Evolutionary conservation across 1,140 invertebrate species (phyloP), one percentile per base, ranked within the genome.

Genomic region (Steinernema khuongi): DNA sequence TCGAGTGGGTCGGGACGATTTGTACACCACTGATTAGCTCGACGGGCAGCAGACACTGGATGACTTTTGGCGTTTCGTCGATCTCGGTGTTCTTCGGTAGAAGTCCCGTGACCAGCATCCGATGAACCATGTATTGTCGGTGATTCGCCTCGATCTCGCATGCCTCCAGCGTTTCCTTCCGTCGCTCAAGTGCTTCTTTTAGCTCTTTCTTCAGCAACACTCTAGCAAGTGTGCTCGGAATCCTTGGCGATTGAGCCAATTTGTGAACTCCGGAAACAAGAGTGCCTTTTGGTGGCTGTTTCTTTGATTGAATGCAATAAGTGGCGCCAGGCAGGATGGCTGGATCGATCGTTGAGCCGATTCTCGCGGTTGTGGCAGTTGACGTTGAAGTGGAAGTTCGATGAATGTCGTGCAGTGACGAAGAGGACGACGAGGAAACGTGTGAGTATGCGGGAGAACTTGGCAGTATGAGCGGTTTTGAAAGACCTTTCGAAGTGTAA

Each of bases 81-180:
- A 72, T 69, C 26, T 67, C n/a, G 31, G 41, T 70, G 19, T 29
- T 67, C 31, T 79, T 77, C 1, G 82, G 83, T 17, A 85, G 44
- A 4, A 85, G 43, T 28, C 82, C 82, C 31, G 72, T 84, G 7
- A 75, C 67, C 32, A 85, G 43, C 81, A 83, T 81, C 50, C 72
- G 68, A 22, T 79, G 71, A 66, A 84, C 80, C 1, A 76, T 70
- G 67, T 85, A 85, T 67, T 81, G 77, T 19, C 82, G 71, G 31
- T 84, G 83, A 66, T 84, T 84, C 7, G 82, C 82, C 74, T 84
- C 82, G 66, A 84, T 84, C 50, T 84, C 82, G 74, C 72, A 74
- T n/a, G 80, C 76, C 66, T 84, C 83, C 11, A 81, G 67, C 11
- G 26, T 70, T 36, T 76, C 50, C 44, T 75, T 75, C 43, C 83